Evolutionary conservation across 1,140 invertebrate species (phyloP).

Genomic region (Elysia chlorotica): DNA sequence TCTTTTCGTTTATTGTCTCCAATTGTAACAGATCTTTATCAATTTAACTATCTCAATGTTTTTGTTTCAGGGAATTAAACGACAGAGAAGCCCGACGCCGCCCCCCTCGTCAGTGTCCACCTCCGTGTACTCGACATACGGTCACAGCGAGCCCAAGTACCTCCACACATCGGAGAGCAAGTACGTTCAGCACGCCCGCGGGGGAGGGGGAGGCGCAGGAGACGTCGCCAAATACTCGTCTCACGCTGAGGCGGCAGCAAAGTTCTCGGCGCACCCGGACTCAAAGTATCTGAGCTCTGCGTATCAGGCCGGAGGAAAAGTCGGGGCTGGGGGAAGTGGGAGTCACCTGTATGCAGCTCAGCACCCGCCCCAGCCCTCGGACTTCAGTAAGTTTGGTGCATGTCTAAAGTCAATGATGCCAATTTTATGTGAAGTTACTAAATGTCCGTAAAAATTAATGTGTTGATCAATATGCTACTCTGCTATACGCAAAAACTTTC

Average conservation of each 20-base stretch:
- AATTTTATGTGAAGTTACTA: no score
- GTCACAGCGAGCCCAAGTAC: constrained; percentile 36
- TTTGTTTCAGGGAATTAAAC: constrained; percentile 58
- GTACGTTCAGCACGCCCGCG: background rate
- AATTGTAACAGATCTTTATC: background rate
- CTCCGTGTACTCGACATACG: background rate
- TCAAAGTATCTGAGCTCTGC: constrained; percentile 20
- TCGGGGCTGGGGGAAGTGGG: constrained; percentile 11
- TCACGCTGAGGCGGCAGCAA: background rate
- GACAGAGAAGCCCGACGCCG: constrained; percentile 67
- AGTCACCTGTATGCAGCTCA: constrained; percentile 20
- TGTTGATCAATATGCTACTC: no score
- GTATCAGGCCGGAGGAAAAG: no score
- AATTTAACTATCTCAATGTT: background rate
- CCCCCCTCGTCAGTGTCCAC: background rate
- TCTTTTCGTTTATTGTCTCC: no score
- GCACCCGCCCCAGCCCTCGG: constrained; percentile 19
- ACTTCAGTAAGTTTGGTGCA: constrained; percentile 28
- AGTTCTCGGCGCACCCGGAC: constrained; percentile 20
- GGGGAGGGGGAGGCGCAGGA: no score
- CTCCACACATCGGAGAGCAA: constrained; percentile 29
- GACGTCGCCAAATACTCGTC: background rate
- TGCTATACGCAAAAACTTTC: no score
- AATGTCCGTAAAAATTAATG: no score
- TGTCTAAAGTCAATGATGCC: no score